Evolutionary conservation across 2,797 vertebrate genomes (phyloP), one percentile per base, ranked within the genome.

Genomic region (Enteromius trimaculatus): DNA sequence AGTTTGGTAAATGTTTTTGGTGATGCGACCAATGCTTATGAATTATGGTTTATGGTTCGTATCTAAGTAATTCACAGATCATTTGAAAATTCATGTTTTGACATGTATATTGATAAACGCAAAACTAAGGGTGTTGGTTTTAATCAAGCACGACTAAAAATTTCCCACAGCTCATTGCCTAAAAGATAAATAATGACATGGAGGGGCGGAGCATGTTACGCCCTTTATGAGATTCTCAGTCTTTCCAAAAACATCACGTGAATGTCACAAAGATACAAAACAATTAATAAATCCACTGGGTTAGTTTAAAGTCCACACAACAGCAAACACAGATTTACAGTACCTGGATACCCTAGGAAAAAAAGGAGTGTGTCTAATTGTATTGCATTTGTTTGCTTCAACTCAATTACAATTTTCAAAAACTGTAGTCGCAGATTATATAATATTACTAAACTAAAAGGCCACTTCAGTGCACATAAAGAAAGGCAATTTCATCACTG

Each of bases 121-220:
- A 66, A 66, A 60, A 81, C 69, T 34, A 62, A 74, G 79, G 79
- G 79, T 85, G 82, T 84, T 79, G 77, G 58, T 75, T 76, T 82
- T 78, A 81, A 78, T 84, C 80, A 53, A 74, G 79, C 53, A 66
- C 21, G 19, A 69, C 58, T 80, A 84, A 80, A 65, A 80, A 75
- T 82, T 86, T 88, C 77, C 77, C 44, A 71, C 72, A 75, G 44
- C 76, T 80, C 77, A 44, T 37, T 51, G 79, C 58, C 42, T 69
- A 14, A 47, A 83, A 82, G 85, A 84, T 77, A 31, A 72, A 85
- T 83, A 42, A 83, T 83, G 72, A 75, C 68, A 81, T 3, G 51
- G 85, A 81, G n/a, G 80, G 79, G 79, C 55, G 71, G 82, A 86
- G 82, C 55, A 6, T 71, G 87, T 82, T 84, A 82, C 87, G 60